These are phyloP conservation scores for Allophyes oxyacanthae DNA, from an alignment of 2,888 invertebrate species.

Conservation along the genomic window DNA sequence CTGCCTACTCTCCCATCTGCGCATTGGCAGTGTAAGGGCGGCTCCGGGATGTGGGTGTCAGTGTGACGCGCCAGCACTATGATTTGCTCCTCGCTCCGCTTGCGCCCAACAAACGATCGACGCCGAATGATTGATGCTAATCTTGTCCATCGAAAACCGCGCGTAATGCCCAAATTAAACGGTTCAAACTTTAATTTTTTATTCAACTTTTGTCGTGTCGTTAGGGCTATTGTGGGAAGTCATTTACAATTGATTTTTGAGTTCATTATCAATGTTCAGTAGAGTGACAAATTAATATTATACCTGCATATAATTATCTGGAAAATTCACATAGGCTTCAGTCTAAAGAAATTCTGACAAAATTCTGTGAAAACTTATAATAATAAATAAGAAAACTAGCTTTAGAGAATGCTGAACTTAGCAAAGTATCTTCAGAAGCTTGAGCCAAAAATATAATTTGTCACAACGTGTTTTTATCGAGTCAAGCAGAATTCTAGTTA, in stretches of 20 bases:
- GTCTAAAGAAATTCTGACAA: too few relatives aligned
- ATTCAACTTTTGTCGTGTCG: conserved; percentile 49
- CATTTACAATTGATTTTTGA: conserved; percentile 33
- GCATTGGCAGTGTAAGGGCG: conserved; percentile 1
- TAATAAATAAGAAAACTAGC: too few relatives aligned
- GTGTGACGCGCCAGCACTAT: conserved; percentile 83
- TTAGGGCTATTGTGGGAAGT: conserved; percentile 55
- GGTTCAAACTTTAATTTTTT: conserved; percentile 67
- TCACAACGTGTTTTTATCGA: too few relatives aligned
- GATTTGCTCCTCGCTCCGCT: conserved; percentile 86
- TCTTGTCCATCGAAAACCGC: conserved; percentile 78
- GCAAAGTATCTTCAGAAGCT: too few relatives aligned
- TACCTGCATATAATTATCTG: background rate
- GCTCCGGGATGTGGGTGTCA: conserved; percentile 81
- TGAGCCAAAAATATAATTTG: too few relatives aligned
- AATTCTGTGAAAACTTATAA: too few relatives aligned
- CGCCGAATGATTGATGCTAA: conserved; percentile 72
- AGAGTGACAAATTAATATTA: background rate
- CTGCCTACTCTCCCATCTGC: conserved; percentile 40
- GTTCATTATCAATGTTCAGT: conserved; percentile 10
- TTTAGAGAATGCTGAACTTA: too few relatives aligned
- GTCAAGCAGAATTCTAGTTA: too few relatives aligned
- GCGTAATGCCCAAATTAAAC: conserved; percentile 75
- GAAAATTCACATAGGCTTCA: too few relatives aligned
- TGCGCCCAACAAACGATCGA: conserved; percentile 82